These are phyloP conservation scores for Terebella lapidaria DNA, from an alignment of 2,888 invertebrate species.

Conservation along the genomic window DNA sequence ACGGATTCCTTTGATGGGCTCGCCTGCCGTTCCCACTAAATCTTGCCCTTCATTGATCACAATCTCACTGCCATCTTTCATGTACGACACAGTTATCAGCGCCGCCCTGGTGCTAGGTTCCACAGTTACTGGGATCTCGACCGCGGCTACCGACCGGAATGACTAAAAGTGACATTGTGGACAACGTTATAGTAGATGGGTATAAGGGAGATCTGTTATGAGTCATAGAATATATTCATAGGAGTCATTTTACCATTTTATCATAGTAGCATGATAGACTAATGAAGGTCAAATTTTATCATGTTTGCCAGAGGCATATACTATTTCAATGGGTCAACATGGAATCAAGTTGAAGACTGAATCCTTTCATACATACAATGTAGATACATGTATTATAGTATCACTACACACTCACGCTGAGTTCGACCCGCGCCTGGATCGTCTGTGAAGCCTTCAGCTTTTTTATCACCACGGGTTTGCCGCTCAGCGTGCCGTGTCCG, in stretches of 20 bases:
- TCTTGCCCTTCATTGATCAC: conserved; percentile 32
- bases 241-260: too few species aligned
- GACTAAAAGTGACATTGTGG: neutral
- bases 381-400: too few species aligned
- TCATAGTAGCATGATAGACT: too few species aligned
- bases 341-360: too few species aligned
- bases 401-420: conserved; percentile 41
- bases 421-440: conserved; percentile 41
- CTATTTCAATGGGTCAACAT: too few species aligned
- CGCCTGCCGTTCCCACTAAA: conserved; percentile 33
- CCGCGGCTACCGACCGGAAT: neutral
- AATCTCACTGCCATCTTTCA: conserved; percentile 23
- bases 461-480: conserved; percentile 38
- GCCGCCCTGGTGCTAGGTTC: conserved; percentile 42
- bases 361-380: too few species aligned
- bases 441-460: conserved; percentile 31
- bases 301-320: too few species aligned
- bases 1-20: conserved; percentile 35
- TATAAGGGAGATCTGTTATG: too few species aligned
- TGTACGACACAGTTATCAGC: conserved; percentile 32
- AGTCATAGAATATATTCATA: too few species aligned
- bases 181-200: too few species aligned
- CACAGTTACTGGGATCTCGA: conserved; percentile 38
- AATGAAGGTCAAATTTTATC: too few species aligned
- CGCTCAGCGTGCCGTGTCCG: conserved; percentile 38